A percentile compares a stretch with the other conserved stretches of the same genome.
Conservation (phyloP, 2,797 vertebrate genomes). For the Phaenicophaeus curvirostris region DNA sequence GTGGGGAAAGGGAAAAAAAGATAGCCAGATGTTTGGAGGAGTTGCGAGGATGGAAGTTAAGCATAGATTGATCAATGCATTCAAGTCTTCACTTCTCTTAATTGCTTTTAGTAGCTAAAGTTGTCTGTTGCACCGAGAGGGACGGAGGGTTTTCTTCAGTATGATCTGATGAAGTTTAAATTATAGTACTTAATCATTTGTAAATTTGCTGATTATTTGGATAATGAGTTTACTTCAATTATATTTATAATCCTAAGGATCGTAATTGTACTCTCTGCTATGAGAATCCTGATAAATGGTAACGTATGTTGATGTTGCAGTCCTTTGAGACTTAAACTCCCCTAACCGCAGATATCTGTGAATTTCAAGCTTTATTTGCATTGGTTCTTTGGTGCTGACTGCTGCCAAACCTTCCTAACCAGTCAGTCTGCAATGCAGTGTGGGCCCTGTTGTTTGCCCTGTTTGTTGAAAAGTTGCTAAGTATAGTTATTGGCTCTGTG, state of each 20-base stretch:
- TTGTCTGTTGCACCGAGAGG: not conserved
- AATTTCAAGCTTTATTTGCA: not conserved
- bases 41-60: not conserved
- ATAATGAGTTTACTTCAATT: not conserved
- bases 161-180: not conserved
- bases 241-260: not conserved
- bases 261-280: not conserved
- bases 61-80: not conserved
- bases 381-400: not conserved
- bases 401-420: not conserved
- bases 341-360: not conserved
- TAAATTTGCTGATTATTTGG: not conserved
- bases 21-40: not conserved
- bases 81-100: not conserved
- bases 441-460: not conserved
- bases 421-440: not conserved
- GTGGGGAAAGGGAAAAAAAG: not conserved
- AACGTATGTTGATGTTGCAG: not conserved
- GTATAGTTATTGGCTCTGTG: not conserved
- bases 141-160: not conserved
- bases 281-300: not conserved
- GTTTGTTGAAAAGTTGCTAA: conserved; percentile 3
- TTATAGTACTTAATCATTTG: not conserved
- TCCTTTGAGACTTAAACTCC: not conserved
- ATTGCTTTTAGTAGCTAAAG: not conserved